Conservation (phyloP, 1,140 invertebrate species). For the Mylabris phalerata region DNA sequence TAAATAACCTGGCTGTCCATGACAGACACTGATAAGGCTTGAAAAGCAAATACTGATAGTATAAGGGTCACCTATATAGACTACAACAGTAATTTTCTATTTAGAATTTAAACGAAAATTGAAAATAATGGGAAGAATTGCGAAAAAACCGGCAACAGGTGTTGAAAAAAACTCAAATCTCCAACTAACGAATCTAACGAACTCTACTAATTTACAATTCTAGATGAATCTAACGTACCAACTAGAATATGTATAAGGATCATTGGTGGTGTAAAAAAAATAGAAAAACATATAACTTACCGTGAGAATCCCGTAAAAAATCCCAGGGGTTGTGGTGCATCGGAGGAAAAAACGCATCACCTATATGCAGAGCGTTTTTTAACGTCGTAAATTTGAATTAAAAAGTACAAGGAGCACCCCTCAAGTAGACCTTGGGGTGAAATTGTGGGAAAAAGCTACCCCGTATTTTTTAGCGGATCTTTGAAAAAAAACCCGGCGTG, state of each 20-base stretch:
- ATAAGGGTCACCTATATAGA: constrained; percentile 9
- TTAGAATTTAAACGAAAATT: not conserved
- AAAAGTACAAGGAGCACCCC: constrained; percentile 7
- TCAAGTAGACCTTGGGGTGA: not conserved
- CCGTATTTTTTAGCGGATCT: constrained; percentile 3
- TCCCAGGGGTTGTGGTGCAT: not conserved
- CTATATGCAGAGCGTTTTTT: constrained; percentile 12
- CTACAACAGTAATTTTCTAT: not conserved
- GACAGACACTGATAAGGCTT: constrained; percentile 21
- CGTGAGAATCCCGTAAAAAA: constrained; percentile 18
- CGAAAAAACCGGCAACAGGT: constrained; percentile 13
- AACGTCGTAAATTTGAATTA: constrained; percentile 5
- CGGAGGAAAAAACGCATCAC: not conserved
- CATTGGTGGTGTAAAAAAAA: not conserved
- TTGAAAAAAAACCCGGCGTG: not conserved
- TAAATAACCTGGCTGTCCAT: constrained; percentile 22
- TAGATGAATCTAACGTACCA: constrained; percentile 1
- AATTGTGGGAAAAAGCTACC: constrained; percentile 18
- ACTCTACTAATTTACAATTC: constrained; percentile 5
- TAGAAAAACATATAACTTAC: constrained; percentile 17
- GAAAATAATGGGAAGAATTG: not conserved
- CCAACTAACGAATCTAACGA: not conserved
- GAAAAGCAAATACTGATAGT: constrained; percentile 28
- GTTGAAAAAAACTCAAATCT: constrained; percentile 7
- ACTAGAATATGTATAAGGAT: too few relatives aligned